Base-by-base conservation (phyloP, 2,113 vertebrate species). In the Boulengeromyrus knoepffleri region DNA sequence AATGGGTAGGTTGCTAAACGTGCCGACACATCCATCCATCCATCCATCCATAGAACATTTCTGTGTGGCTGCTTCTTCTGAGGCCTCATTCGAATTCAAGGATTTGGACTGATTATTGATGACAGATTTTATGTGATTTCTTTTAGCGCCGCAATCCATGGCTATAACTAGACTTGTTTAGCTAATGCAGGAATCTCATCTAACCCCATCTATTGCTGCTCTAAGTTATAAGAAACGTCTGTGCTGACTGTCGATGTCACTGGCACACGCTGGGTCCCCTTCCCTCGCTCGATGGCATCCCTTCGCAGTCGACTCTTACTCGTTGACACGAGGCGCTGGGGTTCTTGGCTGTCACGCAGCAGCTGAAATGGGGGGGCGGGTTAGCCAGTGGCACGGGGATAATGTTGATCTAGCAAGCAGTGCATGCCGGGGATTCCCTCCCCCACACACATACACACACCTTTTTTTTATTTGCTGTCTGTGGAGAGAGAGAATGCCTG, bases 381-480 rank as follows among this genome's bases (percentile, higher is more conserved):
- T 66, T 36, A 31, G 36, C 42, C 52, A 49, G 53, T 77, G 62
- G 85, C 62, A 88, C 47, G 56, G 89, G 19, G 1, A 31, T 90
- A 86, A 47, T 88, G 85, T 46, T 56, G 46, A 88, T 87, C 47
- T 87, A 80, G 80, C 36, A 46, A 74, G 62, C 85, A 77, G 52
- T 56, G 85, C 62, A 31, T 88, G 49, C 66, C 27, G 3, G 13
- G 53, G 56, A 84, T 58, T 87, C 56, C 56, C 84, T 46, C 62
- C 45, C 2, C n/a, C 62, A 15, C 42, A 13, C 36, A 45, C 77
- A 21, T 42, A 27, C 77, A 45, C 46, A 46, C 27, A 6, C 84
- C 85, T 66, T 74, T 90, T 50, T 53, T 88, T 19, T 46, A 70
- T 90, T 87, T 47, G 77, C 50, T 62, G 89, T 46, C 49, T 85